A percentile compares a stretch with the other conserved stretches of the same genome.
Conservation (phyloP, 1,140 invertebrate species). For the Macrocentrus cingulum region DNA sequence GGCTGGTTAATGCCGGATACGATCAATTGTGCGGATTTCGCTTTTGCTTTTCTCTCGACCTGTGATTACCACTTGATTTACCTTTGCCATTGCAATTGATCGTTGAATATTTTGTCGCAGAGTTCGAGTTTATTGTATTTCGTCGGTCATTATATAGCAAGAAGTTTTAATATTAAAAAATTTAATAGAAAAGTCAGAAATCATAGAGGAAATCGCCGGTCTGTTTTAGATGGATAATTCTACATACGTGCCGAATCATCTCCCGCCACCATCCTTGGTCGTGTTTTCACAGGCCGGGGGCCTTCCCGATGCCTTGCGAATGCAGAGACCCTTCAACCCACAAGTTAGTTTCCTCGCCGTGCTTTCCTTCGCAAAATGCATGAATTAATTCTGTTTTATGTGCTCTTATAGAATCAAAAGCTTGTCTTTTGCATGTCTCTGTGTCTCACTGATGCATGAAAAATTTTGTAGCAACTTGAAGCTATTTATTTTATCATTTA, state of each 20-base stretch:
- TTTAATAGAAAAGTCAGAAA: conserved; percentile 5
- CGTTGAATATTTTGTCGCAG: conserved; percentile 17
- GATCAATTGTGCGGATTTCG: conserved; percentile 30
- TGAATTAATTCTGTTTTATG: neutral
- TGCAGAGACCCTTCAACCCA: conserved; percentile 73
- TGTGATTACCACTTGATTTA: conserved; percentile 24
- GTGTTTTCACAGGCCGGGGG: conserved; percentile 78
- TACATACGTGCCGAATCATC: conserved; percentile 69
- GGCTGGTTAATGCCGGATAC: conserved; percentile 29
- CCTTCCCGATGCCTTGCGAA: conserved; percentile 72
- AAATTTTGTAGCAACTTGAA: no score
- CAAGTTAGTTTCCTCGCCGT: conserved; percentile 59
- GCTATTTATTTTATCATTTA: no score
- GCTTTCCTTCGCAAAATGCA: conserved; percentile 21
- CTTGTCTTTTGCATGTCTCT: no score
- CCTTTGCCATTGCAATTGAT: conserved; percentile 34
- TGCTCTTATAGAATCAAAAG: neutral
- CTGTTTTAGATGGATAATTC: conserved; percentile 68
- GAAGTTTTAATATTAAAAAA: neutral
- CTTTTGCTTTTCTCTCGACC: conserved; percentile 5
- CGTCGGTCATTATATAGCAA: no score
- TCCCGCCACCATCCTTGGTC: conserved; percentile 77
- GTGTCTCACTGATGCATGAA: no score
- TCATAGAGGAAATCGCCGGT: conserved; percentile 38
- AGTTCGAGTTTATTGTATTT: neutral